These are phyloP conservation scores for Scaptomyza polygonia DNA, from an alignment of 2,888 invertebrate species.

Conservation along the genomic window DNA sequence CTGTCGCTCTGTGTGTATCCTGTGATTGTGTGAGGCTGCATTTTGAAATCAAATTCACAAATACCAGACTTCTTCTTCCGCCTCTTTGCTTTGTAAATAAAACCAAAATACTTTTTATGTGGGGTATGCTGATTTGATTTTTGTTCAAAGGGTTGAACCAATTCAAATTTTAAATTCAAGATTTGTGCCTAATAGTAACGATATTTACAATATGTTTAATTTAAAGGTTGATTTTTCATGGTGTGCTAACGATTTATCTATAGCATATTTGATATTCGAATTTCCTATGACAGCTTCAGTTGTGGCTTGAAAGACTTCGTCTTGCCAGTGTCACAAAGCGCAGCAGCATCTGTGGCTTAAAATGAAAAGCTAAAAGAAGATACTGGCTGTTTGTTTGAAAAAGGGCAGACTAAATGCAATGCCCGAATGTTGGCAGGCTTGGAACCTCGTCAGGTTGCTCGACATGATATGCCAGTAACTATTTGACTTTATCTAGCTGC, in stretches of 20 bases:
- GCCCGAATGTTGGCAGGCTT: slow-evolving; percentile 32
- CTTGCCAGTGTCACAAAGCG: slow-evolving; percentile 24
- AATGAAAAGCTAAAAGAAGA: slow-evolving; percentile 14
- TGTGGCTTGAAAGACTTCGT: not conserved
- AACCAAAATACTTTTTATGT: not conserved
- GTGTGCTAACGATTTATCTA: no score
- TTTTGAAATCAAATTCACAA: slow-evolving; percentile 66
- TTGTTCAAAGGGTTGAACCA: not conserved
- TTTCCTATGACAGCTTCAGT: not conserved
- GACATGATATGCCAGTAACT: slow-evolving; percentile 72
- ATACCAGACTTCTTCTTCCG: slow-evolving; percentile 21
- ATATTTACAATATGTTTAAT: no score
- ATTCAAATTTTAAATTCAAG: no score
- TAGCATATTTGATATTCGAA: slow-evolving; percentile 14
- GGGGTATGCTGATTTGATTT: not conserved
- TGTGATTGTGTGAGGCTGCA: slow-evolving; percentile 15
- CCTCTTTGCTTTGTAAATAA: not conserved
- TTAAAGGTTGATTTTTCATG: no score
- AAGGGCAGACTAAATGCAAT: slow-evolving; percentile 34
- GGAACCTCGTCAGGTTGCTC: slow-evolving; percentile 53
- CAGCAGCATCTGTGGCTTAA: slow-evolving; percentile 27
- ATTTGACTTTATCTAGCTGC: slow-evolving; percentile 73
- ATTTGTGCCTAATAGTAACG: no score
- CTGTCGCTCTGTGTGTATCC: not conserved
- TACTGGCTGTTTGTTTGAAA: slow-evolving; percentile 25